Base-by-base conservation (phyloP, 2,888 invertebrate genomes). In the Ecdyonurus torrentis region DNA sequence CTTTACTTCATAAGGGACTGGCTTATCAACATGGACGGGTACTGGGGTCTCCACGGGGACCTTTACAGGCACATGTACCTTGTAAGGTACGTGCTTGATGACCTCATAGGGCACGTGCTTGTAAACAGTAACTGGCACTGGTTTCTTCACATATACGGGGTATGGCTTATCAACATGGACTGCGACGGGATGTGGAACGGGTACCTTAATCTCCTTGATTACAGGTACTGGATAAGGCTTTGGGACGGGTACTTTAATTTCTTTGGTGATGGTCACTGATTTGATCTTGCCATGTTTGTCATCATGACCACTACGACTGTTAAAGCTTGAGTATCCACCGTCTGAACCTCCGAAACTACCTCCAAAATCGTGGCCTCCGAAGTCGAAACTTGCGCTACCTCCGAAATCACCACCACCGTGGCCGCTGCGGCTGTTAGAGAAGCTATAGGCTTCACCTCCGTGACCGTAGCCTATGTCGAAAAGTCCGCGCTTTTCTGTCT, bases 1-100 rank as follows among this genome's bases (percentile, higher is more conserved):
- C n/a, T n/a, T n/a, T n/a, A 63, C 63, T 15, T 52, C 52, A 2
- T 53, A 23, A 18, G 60, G 60, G 2, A 59, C 59, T 25, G 63
- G 63, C n/a, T 60, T 63, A 1, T 52, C 53, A 7, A 86, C 81
- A 60, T 77, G 82, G 1, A 70, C 86, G 63, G 89, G 89, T 76
- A 84, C 85, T 2, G 89, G 87, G 7, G 86, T 86, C 67, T 86
- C 85, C 71, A 82, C 83, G 2, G 80, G 79, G 65, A 84, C 83
- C 71, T 87, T 84, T 22, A 87, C 80, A 66, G 78, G 79, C 19
- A 78, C 86, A 66, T 86, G 83, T 69, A 76, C 74, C 37, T 78
- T 81, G 68, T 74, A 87, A 63, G 81, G 77, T 22, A 79, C 78
- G 23, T 70, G 75, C 68, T 76, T 76, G 61, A 78, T 77, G 2